Base-by-base conservation (phyloP, 2,113 vertebrate genomes). In the Canis aureus region DNA sequence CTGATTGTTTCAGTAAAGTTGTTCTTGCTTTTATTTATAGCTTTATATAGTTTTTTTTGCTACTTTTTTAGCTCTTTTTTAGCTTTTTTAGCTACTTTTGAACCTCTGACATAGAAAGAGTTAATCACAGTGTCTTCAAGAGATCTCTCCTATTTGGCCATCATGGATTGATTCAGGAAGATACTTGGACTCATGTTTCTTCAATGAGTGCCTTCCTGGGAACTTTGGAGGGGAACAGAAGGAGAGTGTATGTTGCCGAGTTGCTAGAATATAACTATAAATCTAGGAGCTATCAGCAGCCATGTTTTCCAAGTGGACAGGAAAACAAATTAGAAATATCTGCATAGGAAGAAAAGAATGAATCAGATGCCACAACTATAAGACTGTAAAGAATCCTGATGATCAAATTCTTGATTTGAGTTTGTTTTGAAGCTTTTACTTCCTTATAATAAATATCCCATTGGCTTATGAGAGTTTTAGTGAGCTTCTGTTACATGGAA, bases 191-290 rank as follows among this genome's bases (percentile, higher is more conserved):
- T 83, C 57, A 96, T 67, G 15, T 60, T 94, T 95, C 27, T 81
- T 35, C 38, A 79, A 79, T 19, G n/a, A 90, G 76, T 89, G 17
- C 12, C n/a, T 88, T 96, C n/a, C 38, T 32, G 16, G 49, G 43
- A 97, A 91, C 78, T 79, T 79, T 49, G 38, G 81, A 55, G 87
- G 93, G 2, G 35, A 59, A 62, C 57, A 38, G n/a, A 81, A 87
- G 32, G 43, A 86, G 27, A 69, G 1, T 19, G 3, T 80, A 43
- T 32, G 12, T 95, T 20, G 38, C 62, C 60, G 32, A 88, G 19
- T 66, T 79, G 43, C 51, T 95, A 88, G 12, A 80, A 32, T 78
- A 32, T 29, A 89, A 62, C 25, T 49, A 9, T 57, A 57, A 88
- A 78, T 89, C 13, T 38, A 78, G n/a, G 4, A 71, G 38, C 15